These are phyloP conservation scores for Tetragonula clypearis DNA, from an alignment of 1,140 invertebrate species.

Conservation along the genomic window DNA sequence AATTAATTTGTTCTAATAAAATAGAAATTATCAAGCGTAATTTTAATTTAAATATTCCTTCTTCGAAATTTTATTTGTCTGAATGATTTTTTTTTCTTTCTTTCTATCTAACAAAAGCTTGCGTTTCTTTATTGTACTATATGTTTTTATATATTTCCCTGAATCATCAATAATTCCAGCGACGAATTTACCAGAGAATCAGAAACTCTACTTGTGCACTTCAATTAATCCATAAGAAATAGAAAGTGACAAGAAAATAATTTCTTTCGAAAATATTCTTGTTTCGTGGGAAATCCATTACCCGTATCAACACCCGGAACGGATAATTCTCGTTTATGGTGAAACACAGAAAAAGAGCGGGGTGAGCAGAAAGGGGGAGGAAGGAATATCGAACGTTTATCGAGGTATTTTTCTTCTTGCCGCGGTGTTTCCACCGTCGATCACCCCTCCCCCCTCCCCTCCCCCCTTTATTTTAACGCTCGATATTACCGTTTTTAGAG, in stretches of 20 bases:
- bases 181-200: too few species aligned
- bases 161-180: too few species aligned
- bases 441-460: background rate
- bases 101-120: too few species aligned
- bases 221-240: background rate
- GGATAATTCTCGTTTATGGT: background rate
- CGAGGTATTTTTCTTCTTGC: slow-evolving; percentile 11
- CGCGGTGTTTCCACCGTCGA: background rate
- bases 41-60: too few species aligned
- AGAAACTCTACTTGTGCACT: too few species aligned
- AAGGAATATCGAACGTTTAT: background rate
- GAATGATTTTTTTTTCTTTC: too few species aligned
- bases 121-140: too few species aligned
- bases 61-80: too few species aligned
- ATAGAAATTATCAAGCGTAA: too few species aligned
- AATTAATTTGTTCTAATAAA: too few species aligned
- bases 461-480: slow-evolving; percentile 48
- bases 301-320: background rate
- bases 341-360: background rate
- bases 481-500: slow-evolving; percentile 36
- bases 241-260: background rate
- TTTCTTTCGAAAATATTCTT: background rate
- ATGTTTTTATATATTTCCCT: too few species aligned
- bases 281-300: background rate
- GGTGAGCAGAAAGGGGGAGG: background rate